Base-by-base conservation (phyloP, 2,797 vertebrate species). In the Spatula versicolor region DNA sequence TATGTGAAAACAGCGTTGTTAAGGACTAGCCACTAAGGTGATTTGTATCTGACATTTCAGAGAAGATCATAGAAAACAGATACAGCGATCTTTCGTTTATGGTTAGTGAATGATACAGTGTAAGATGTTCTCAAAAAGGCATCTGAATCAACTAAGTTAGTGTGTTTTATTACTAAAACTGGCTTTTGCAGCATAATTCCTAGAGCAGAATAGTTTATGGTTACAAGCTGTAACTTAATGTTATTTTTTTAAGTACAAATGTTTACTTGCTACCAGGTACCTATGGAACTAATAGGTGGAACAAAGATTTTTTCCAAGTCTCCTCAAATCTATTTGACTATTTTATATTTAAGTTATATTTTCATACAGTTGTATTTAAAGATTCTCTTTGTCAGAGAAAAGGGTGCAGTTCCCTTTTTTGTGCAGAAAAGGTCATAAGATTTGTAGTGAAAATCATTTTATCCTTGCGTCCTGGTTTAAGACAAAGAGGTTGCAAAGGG, bases 291-390 rank as follows among this genome's bases (percentile, higher is more conserved):
- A 96, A 97, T 95, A 95, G 96, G 97, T 96, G 97, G 95, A 97
- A 97, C 97, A 97, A 96, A 97, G 96, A 96, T 97, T 97, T 97
- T 97, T 97, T 95, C 96, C 97, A 97, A 97, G 96, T 97, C 96
- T 98, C 96, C 97, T 97, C 35, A 78, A 97, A 96, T 96, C 96
- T 97, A 94, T 98, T 96, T 97, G 96, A 98, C 97, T 98, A 97
- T 98, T 98, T 98, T 98, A 97, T 98, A 98, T 98, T 98, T 98
- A 98, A 98, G 98, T 98, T 98, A 98, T 98, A 98, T 98, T 98
- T 98, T 98, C 97, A 97, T 98, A 98, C 97, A 96, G 91, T 96
- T 97, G 94, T 98, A 98, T 98, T 98, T 98, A 98, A 98, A 97
- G 83, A 96, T 94, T 98, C 91, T 97, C 97, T 94, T 96, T 98